phyloP scores from a whole-genome alignment of 2,888 invertebrate genomes.

The Chrysopilus asiliformis region DNA sequence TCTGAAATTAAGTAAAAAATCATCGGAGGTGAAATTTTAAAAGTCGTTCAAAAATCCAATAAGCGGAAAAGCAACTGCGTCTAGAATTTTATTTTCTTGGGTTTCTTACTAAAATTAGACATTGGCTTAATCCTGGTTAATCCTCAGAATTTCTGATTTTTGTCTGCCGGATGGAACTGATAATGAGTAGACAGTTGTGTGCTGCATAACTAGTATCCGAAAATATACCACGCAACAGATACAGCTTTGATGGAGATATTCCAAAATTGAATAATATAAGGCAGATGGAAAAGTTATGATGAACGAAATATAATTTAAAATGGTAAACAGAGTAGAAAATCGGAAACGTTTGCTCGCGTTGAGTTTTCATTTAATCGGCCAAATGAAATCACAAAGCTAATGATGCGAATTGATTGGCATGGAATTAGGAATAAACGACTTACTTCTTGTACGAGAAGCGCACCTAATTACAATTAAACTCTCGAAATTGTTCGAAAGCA shows the following conservation, averaged over 20 bases:
- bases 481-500: constrained; percentile 1
- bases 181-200: constrained; percentile 2
- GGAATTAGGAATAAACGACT: constrained; percentile 8
- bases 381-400: constrained; percentile 9
- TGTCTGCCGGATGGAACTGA: not conserved
- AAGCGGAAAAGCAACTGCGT: no score
- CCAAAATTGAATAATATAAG: no score
- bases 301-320: not conserved
- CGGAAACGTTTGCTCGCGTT: not conserved
- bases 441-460: constrained; percentile 7
- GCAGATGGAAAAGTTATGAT: no score
- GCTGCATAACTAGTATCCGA: no score
- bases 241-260: not conserved
- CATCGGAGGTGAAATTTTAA: no score
- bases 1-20: no score
- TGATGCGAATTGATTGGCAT: constrained; percentile 10
- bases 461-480: constrained; percentile 11
- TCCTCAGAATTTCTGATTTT: constrained; percentile 18
- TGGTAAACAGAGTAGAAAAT: not conserved
- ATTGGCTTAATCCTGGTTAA: constrained; percentile 27
- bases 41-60: no score
- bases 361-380: constrained; percentile 3
- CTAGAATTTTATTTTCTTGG: no score
- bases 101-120: constrained; percentile 16
- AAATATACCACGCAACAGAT: not conserved